Evolutionary conservation across 2,888 invertebrate genomes (phyloP).

Genomic region (Athalia rosae): DNA sequence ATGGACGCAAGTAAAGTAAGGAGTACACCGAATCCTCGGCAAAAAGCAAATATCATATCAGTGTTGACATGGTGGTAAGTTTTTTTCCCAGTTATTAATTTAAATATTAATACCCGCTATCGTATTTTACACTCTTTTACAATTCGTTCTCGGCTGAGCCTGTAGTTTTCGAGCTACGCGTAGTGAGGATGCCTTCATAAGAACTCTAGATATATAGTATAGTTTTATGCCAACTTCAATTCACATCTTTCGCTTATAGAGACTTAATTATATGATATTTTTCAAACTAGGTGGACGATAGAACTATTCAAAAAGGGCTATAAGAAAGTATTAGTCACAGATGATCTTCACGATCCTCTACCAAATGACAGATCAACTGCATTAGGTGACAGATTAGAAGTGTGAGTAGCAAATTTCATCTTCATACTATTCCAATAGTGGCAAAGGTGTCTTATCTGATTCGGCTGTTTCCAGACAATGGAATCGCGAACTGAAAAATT

Average conservation of each 20-base stretch:
- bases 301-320: conserved; percentile 86
- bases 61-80: conserved; percentile 79
- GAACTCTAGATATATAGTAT: too few species aligned
- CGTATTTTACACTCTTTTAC: too few species aligned
- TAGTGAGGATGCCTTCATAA: too few species aligned
- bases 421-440: not conserved
- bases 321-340: conserved; percentile 81
- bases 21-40: conserved; percentile 77
- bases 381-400: conserved; percentile 82
- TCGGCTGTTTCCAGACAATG: conserved; percentile 71
- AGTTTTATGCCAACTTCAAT: not conserved
- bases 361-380: conserved; percentile 80
- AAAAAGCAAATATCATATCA: conserved; percentile 77
- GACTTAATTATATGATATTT: not conserved
- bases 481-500: conserved; percentile 72
- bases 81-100: conserved; percentile 38
- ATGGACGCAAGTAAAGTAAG: conserved; percentile 70
- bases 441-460: too few species aligned
- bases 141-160: too few species aligned
- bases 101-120: too few species aligned
- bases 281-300: conserved; percentile 82
- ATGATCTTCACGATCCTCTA: conserved; percentile 85
- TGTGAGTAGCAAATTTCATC: conserved; percentile 66
- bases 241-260: conserved; percentile 26
- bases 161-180: too few species aligned